Evolutionary conservation across 2,113 vertebrate genomes (phyloP).

Genomic region (Rhinoptilus africanus): DNA sequence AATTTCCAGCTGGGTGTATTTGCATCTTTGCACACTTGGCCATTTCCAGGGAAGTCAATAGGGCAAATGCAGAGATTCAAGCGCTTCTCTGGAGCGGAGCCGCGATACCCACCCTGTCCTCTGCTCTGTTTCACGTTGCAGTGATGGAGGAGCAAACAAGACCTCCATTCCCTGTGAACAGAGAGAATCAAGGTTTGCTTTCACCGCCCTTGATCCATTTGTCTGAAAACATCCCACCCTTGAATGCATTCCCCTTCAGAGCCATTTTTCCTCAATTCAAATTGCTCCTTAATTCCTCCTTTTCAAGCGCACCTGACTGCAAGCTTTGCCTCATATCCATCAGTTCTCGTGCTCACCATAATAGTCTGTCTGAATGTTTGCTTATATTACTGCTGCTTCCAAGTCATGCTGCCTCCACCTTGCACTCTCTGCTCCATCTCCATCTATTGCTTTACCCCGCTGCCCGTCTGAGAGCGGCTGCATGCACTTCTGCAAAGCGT

Average conservation of each 20-base stretch:
- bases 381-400: constrained; percentile 27
- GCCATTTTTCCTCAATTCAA: neutral
- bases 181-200: neutral
- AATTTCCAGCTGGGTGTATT: constrained; percentile 17
- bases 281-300: constrained; percentile 56
- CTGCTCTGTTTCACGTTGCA: rapidly evolving
- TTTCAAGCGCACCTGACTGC: neutral
- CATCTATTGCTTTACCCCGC: neutral
- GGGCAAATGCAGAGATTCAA: neutral
- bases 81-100: neutral
- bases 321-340: constrained; percentile 24
- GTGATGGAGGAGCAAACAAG: neutral
- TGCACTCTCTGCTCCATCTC: constrained; percentile 9
- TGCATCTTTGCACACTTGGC: neutral
- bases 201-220: neutral
- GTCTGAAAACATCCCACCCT: neutral
- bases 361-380: constrained; percentile 8
- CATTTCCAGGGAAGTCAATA: neutral
- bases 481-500: constrained; percentile 52
- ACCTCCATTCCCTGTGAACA: neutral
- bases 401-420: neutral
- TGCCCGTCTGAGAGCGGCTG: neutral
- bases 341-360: neutral
- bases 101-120: rapidly evolving
- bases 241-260: neutral